These are phyloP conservation scores for Numida meleagris DNA, from an alignment of 2,113 vertebrate species.

Conservation along the genomic window DNA sequence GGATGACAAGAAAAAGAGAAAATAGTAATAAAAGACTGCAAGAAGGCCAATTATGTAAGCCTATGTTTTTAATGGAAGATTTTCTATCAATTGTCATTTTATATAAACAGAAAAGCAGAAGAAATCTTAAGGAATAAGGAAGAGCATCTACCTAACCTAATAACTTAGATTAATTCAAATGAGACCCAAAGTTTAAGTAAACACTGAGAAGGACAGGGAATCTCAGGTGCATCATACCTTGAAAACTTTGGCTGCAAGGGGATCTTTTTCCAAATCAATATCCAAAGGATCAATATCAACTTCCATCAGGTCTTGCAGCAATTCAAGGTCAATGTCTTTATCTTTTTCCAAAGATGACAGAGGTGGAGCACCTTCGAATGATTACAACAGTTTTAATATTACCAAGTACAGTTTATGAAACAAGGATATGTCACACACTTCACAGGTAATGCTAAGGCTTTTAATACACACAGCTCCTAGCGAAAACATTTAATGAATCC, in stretches of 20 bases:
- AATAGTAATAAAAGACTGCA: not conserved
- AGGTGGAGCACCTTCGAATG: constrained; percentile 92
- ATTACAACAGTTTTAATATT: constrained; percentile 56
- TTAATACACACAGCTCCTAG: not conserved
- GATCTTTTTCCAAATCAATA: constrained; percentile 99
- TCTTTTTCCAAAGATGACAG: constrained; percentile 99
- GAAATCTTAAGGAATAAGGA: not conserved
- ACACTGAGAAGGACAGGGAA: not conserved
- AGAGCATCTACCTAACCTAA: too few species aligned
- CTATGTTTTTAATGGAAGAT: not conserved
- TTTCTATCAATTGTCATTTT: not conserved
- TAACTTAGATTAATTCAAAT: not conserved
- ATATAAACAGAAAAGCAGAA: not conserved
- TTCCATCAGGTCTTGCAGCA: constrained; percentile 99
- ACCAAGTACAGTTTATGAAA: constrained; percentile 21
- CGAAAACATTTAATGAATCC: not conserved
- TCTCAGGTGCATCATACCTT: constrained; percentile 84
- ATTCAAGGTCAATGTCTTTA: constrained; percentile 99
- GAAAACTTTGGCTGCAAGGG: constrained; percentile 99
- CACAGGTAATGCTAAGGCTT: constrained; percentile 62
- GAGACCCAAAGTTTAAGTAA: not conserved
- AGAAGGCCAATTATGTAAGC: not conserved
- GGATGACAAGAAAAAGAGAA: not conserved
- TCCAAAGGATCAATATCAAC: constrained; percentile 99
- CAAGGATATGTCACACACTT: not conserved